Base-by-base conservation (phyloP, 1,140 invertebrate genomes). In the Bilobella aurantiaca region DNA sequence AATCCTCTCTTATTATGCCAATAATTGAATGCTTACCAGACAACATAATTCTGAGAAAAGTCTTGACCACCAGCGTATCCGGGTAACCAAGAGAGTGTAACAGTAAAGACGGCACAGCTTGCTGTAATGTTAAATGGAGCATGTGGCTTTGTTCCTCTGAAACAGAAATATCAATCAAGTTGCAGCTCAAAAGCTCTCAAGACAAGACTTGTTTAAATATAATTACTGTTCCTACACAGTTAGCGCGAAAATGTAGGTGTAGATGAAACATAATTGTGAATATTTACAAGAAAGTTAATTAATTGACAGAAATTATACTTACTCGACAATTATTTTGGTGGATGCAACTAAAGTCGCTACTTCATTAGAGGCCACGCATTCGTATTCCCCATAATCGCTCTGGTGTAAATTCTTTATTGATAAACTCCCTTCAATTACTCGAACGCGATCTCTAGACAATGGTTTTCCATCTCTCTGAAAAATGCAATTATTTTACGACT, bases 341-440 rank as follows among this genome's bases (percentile, higher is more conserved):
- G 87, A 83, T 3, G 89, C 85, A 32, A 93, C 87, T 74, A 97
- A 87, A 1, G 91, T 95, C 47, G 93, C 92, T 65, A 96, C 90
- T 80, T 96, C 92, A 78, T 97, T 98, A 64, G 86, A 87, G 2
- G 91, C 91, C 61, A 96, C 86, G 78, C 95, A 97, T 77, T 97
- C 91, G 77, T 97, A 97, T 74, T 72, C 67, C 5, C 93, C 94
- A 76, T 96, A 93, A 79, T 98, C 95, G 56, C 87, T 84, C 34
- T 93, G 84, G 1, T 87, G 81, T 57, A 98, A 80, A 69, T 86
- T 86, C 69, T 89, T 88, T 66, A 98, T 92, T 57, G 91, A 95
- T 68, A 98, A 85, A 80, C 96, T 96, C 0, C 93, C 93, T 28
- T 87, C 88, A 2, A 84, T 79, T 42, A 87, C 83, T 74, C 87